Conservation (phyloP, 2,113 vertebrate genomes). For the Neogobius melanostomus region DNA sequence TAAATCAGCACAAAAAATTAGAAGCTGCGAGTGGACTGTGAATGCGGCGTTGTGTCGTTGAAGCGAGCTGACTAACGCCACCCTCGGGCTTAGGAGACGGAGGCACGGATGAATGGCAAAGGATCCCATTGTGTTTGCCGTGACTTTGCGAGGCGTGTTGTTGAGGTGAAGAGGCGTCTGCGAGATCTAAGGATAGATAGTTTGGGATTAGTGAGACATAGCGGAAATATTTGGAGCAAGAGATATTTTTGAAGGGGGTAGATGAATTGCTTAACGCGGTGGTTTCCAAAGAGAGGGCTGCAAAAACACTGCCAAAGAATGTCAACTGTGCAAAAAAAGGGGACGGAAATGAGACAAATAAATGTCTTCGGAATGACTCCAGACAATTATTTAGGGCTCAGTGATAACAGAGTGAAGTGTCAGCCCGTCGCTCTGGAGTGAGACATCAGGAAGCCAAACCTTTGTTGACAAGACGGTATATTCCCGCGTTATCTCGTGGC, state of each 20-base stretch:
- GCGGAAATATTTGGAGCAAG: neutral
- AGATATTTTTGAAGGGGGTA: neutral
- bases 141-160: neutral
- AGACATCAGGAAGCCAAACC: too few relatives aligned
- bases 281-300: neutral
- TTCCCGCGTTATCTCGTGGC: too few relatives aligned
- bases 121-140: slow-evolving; percentile 2
- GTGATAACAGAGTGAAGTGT: too few relatives aligned
- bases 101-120: neutral
- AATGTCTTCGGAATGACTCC: too few relatives aligned
- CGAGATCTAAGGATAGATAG: neutral
- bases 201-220: neutral
- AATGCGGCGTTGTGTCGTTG: slow-evolving; percentile 49
- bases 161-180: neutral
- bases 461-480: too few relatives aligned
- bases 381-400: too few relatives aligned
- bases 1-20: slow-evolving; percentile 26
- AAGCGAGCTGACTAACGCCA: slow-evolving; percentile 2
- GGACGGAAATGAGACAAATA: too few relatives aligned
- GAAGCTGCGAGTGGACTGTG: slow-evolving; percentile 40
- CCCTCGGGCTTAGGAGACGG: neutral
- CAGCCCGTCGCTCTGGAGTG: too few relatives aligned
- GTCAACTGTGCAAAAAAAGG: neutral
- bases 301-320: neutral
- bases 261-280: neutral